phyloP scores from a whole-genome alignment of 2,113 vertebrate species.

The Mus spicilegus region DNA sequence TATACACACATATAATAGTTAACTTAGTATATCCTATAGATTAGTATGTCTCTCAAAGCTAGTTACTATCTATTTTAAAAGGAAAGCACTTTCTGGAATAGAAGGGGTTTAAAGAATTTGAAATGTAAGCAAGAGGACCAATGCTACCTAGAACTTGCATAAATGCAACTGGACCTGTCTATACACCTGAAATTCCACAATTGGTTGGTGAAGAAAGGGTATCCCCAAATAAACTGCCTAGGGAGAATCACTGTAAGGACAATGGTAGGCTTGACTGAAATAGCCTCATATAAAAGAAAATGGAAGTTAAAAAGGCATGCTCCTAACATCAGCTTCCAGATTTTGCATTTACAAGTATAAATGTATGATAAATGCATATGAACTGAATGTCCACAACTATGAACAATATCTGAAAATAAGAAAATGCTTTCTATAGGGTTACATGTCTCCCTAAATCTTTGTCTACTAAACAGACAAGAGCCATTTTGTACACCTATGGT shows the following conservation, averaged over 20 bases:
- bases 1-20: neutral
- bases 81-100: neutral
- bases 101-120: neutral
- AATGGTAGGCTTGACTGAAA: neutral
- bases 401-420: neutral
- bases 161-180: neutral
- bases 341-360: neutral
- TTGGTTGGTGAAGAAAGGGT: neutral
- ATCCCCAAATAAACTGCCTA: neutral
- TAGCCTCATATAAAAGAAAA: too few species aligned
- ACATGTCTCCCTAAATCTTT: neutral
- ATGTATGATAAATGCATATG: neutral
- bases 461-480: neutral
- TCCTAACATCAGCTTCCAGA: neutral
- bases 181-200: neutral
- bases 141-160: neutral
- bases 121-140: neutral
- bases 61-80: neutral
- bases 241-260: neutral
- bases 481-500: neutral
- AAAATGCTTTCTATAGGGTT: neutral
- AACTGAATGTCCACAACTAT: neutral
- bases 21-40: neutral
- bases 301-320: too few species aligned
- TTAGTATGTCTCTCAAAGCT: neutral